These are phyloP conservation scores for Dryas iulia DNA, from an alignment of 1,140 invertebrate species.

Conservation along the genomic window DNA sequence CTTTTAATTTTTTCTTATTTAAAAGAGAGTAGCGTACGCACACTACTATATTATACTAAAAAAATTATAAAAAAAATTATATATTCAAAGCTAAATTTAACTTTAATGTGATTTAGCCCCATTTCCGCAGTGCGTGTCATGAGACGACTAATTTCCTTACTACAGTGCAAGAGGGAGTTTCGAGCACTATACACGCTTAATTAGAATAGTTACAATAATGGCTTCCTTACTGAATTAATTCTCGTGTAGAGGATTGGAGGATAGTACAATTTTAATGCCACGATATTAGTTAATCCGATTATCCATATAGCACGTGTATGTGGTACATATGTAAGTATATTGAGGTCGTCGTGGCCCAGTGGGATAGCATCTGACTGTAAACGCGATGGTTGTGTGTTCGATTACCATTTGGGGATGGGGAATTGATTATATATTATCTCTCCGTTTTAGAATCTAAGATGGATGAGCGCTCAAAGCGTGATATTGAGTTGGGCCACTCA, in stretches of 20 bases:
- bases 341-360: too few relatives aligned
- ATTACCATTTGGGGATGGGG: too few relatives aligned
- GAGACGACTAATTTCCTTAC: constrained; percentile 4
- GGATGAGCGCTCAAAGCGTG: too few relatives aligned
- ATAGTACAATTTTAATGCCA: neutral
- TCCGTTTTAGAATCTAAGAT: too few relatives aligned
- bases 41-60: too few relatives aligned
- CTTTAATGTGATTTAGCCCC: neutral
- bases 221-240: constrained; percentile 18
- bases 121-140: constrained; percentile 4
- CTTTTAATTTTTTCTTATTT: too few relatives aligned
- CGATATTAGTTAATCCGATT: neutral
- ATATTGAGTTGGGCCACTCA: too few relatives aligned
- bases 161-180: constrained; percentile 11
- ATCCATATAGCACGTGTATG: neutral
- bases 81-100: neutral
- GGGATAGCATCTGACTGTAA: too few relatives aligned
- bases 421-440: too few relatives aligned
- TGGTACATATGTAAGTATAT: neutral
- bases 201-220: constrained; percentile 19
- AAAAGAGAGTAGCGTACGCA: too few relatives aligned
- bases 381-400: too few relatives aligned
- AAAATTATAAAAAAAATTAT: too few relatives aligned
- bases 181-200: constrained; percentile 11
- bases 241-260: neutral